Evolutionary conservation across 2,113 vertebrate genomes (phyloP), one percentile per base, ranked within the genome.

Genomic region (Butastur rufipennis): DNA sequence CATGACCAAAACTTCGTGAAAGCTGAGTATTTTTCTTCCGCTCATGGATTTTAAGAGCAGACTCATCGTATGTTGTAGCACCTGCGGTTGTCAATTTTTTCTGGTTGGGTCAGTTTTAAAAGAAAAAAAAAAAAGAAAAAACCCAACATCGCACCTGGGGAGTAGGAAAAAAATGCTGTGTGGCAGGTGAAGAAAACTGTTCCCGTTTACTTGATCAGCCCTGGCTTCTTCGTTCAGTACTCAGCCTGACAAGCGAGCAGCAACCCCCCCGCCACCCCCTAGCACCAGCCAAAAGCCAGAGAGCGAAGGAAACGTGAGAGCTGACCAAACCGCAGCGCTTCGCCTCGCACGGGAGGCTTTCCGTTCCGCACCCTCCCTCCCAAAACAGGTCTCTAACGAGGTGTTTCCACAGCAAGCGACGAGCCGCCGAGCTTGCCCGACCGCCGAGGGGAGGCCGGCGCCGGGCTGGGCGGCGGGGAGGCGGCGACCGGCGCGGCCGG

Each of bases 401-500:
- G 34, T 1, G 2, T 12, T 34, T 61, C 16, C 42, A 29, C 3
- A 6, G 25, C 31, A 36, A 77, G 42, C 71, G 27, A 20, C 68
- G 27, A 42, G 23, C 62, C 16, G 53, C 20, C 10, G 48, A 48
- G 65, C 17, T 12, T 15, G 38, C 48, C 19, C 1, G 19, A 11
- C 16, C 1, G 16, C 11, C 6, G 5, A 19, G 5, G 11, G 13
- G 27, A 47, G 9, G 10, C 19, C 4, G 0, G 68, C 48, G 42
- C 42, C 15, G 42, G 13, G 12, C 48, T 16, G 38, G 38, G 4
- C 3, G 58, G 14, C 14, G 32, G 10, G 18, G 31, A 6, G 1
- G 34, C 1, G 4, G 36, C 1, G 2, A 7, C 38, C 0, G 23
- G 15, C 15, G 43, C 42, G 13, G 6, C 11, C 4, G 14, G 23